A percentile compares a stretch with the other conserved stretches of the same genome.
Conservation (phyloP, 2,113 vertebrate species). For the Cyprinodon variegatus region DNA sequence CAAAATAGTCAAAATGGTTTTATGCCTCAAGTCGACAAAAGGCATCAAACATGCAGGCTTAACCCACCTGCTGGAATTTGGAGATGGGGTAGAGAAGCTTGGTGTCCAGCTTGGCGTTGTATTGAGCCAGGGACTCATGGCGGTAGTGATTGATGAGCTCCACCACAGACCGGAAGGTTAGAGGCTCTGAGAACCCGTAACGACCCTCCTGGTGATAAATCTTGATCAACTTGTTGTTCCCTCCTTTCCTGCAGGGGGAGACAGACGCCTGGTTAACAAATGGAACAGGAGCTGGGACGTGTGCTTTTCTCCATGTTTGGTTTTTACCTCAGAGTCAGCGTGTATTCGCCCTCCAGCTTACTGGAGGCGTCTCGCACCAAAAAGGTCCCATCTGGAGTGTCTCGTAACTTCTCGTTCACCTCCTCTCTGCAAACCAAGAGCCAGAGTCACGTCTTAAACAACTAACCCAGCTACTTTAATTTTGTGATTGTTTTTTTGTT, state of each 20-base stretch:
- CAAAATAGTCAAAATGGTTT: background rate
- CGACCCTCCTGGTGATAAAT: conserved; percentile 94
- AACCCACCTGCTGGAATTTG: conserved; percentile 93
- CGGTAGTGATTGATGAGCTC: conserved; percentile 97
- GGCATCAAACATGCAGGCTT: background rate
- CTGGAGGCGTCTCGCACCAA: conserved; percentile 91
- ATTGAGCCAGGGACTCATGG: conserved; percentile 96
- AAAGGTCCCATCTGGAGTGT: conserved; percentile 91
- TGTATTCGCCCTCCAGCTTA: conserved; percentile 94
- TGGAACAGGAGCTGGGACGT: background rate
- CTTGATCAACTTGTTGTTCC: conserved; percentile 99
- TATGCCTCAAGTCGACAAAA: background rate
- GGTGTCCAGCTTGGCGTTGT: conserved; percentile 96
- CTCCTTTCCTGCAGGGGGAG: conserved; percentile 90
- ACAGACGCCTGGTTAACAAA: conserved; percentile 12
- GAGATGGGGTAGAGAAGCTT: conserved; percentile 94
- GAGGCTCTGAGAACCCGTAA: conserved; percentile 96
- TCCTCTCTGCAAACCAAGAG: conserved; percentile 83
- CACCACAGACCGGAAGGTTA: conserved; percentile 94
- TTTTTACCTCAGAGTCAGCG: conserved; percentile 82
- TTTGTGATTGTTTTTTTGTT: too few relatives aligned
- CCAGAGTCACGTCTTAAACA: background rate
- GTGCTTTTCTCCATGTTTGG: background rate
- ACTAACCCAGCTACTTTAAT: background rate
- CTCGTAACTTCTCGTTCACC: conserved; percentile 90